These are phyloP conservation scores for Yasuhikotakia modesta DNA, from an alignment of 2,797 vertebrate species.

Conservation along the genomic window DNA sequence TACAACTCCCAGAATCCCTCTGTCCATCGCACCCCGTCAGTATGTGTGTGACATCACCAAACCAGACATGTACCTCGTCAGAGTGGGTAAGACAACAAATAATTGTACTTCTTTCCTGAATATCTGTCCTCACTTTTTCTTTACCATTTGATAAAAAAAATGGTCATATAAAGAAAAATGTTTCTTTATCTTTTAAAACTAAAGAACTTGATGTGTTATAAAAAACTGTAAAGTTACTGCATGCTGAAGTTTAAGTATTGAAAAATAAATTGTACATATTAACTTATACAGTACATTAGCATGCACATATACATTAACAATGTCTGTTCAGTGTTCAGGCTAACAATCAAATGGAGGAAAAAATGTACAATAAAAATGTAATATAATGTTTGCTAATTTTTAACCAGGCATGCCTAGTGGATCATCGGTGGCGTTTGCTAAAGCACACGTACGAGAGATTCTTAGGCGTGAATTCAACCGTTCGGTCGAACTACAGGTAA, in stretches of 20 bases:
- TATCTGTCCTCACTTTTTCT: neutral
- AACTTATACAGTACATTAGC: too few species aligned
- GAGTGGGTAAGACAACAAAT: slow-evolving; percentile 81
- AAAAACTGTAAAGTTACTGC: neutral
- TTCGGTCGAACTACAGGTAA: slow-evolving; percentile 90
- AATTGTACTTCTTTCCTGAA: neutral
- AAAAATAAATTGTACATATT: too few species aligned
- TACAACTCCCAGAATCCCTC: slow-evolving; percentile 72
- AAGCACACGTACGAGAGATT: slow-evolving; percentile 83
- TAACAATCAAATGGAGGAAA: neutral
- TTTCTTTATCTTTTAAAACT: neutral
- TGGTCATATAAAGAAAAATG: neutral
- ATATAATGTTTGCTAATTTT: neutral
- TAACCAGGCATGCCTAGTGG: slow-evolving; percentile 82
- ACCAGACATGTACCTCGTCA: slow-evolving; percentile 87
- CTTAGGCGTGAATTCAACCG: slow-evolving; percentile 87
- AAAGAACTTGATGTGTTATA: neutral
- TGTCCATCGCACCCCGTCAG: slow-evolving; percentile 75
- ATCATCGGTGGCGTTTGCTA: slow-evolving; percentile 82
- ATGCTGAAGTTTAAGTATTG: too few species aligned
- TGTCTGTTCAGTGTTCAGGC: too few species aligned
- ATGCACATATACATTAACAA: too few species aligned
- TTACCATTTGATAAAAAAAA: neutral
- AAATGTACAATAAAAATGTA: neutral
- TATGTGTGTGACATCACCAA: slow-evolving; percentile 89